Percentiles rank a stretch among this genome's conserved stretches.
Conservation (phyloP, 2,888 invertebrate genomes). For the Rutpela maculata region DNA sequence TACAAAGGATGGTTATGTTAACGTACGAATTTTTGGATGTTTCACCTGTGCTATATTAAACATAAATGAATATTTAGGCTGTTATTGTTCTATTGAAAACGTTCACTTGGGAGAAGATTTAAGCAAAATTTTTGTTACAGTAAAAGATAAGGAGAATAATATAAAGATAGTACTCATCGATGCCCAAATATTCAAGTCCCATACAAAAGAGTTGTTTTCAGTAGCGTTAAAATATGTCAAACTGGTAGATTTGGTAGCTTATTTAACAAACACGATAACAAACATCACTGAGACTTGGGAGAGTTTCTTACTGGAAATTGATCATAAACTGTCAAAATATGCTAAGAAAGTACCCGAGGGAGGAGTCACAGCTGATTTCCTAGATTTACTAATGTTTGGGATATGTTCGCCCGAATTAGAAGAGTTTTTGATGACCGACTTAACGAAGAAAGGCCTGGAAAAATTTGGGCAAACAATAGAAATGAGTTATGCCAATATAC, state of each 20-base stretch:
- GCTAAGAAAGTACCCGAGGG: constrained; percentile 88
- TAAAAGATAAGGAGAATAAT: constrained; percentile 75
- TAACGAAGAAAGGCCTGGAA: constrained; percentile 94
- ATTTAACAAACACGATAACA: constrained; percentile 86
- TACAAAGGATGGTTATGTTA: constrained; percentile 83
- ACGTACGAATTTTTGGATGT: constrained; percentile 89
- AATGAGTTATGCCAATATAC: constrained; percentile 94
- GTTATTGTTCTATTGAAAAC: constrained; percentile 78
- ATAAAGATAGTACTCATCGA: constrained; percentile 76
- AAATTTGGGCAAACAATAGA: constrained; percentile 96
- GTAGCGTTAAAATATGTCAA: constrained; percentile 86
- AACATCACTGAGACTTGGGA: constrained; percentile 95
- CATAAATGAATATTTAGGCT: constrained; percentile 76
- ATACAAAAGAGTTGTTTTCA: constrained; percentile 82
- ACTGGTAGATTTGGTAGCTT: constrained; percentile 76
- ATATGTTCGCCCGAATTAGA: constrained; percentile 86
- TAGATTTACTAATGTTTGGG: constrained; percentile 92
- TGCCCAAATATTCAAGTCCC: constrained; percentile 80
- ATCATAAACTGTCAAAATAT: constrained; percentile 92
- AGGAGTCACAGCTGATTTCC: constrained; percentile 91
- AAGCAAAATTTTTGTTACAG: constrained; percentile 81
- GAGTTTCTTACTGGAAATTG: constrained; percentile 94
- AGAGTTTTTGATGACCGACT: constrained; percentile 83
- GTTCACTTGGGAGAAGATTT: constrained; percentile 84
- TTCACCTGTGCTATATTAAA: constrained; percentile 86